These are phyloP conservation scores for Oncorhynchus clarkii DNA, from an alignment of 2,113 vertebrate species.

Conservation along the genomic window DNA sequence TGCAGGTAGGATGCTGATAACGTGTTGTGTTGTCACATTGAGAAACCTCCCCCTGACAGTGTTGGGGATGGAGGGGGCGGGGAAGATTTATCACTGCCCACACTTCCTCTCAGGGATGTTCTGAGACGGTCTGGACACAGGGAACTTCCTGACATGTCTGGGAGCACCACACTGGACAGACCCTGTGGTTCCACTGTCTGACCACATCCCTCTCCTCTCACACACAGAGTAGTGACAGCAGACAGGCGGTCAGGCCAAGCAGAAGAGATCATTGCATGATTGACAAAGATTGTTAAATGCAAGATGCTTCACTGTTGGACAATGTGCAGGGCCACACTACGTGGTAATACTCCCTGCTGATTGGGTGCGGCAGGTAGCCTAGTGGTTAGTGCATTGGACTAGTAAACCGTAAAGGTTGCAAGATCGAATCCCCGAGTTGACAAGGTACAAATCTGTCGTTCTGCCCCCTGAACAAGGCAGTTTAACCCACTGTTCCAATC, in stretches of 20 bases:
- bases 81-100: neutral
- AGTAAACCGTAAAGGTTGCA: too few species aligned
- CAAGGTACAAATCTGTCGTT: too few species aligned
- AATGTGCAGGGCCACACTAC: neutral
- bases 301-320: neutral
- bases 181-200: neutral
- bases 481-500: too few species aligned
- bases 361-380: too few species aligned
- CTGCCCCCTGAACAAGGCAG: too few species aligned
- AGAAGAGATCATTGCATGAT: neutral
- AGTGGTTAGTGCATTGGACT: too few species aligned
- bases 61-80: neutral
- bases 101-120: too few species aligned
- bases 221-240: neutral
- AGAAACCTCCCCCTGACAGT: neutral
- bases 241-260: neutral
- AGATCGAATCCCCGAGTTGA: too few species aligned
- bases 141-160: neutral
- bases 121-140: neutral
- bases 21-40: neutral
- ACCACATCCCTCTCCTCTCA: neutral
- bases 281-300: neutral
- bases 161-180: neutral
- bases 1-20: neutral
- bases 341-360: too few species aligned